A percentile compares a stretch with the other conserved stretches of the same genome.
These are phyloP conservation scores for Spheniscus humboldti DNA, from an alignment of 2,797 vertebrate species.

Conservation along the genomic window DNA sequence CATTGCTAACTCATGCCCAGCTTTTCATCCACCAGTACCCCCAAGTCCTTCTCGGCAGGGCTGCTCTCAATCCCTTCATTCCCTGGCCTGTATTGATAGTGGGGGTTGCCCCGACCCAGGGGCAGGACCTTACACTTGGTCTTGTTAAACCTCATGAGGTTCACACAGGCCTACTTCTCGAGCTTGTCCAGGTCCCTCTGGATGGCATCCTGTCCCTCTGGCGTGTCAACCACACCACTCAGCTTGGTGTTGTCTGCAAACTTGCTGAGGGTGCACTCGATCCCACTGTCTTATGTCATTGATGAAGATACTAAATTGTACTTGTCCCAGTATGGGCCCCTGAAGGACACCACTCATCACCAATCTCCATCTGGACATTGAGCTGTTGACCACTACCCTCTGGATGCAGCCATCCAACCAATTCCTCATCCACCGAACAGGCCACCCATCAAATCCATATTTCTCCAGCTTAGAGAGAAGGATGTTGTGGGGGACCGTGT, in stretches of 20 bases:
- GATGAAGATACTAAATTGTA: background rate
- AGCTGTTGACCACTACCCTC: background rate
- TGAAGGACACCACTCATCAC: background rate
- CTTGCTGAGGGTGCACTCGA: background rate
- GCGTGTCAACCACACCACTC: background rate
- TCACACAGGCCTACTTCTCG: no score
- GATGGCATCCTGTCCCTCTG: background rate
- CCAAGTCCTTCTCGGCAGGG: no score
- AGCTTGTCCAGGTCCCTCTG: background rate
- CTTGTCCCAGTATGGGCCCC: background rate
- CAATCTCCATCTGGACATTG: background rate
- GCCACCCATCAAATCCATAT: no score
- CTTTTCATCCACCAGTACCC: no score
- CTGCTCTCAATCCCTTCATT: no score
- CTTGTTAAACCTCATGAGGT: no score
- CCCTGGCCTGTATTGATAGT: no score
- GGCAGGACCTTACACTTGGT: no score
- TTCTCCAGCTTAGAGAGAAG: no score
- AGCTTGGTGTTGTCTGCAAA: background rate
- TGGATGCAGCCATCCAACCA: background rate
- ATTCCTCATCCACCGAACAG: no score
- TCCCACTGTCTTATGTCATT: background rate
- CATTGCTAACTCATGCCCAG: background rate
- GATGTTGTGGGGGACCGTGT: no score
- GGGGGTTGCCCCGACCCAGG: no score